phyloP scores from a whole-genome alignment of 1,140 invertebrate species.

The Heliconius congener region DNA sequence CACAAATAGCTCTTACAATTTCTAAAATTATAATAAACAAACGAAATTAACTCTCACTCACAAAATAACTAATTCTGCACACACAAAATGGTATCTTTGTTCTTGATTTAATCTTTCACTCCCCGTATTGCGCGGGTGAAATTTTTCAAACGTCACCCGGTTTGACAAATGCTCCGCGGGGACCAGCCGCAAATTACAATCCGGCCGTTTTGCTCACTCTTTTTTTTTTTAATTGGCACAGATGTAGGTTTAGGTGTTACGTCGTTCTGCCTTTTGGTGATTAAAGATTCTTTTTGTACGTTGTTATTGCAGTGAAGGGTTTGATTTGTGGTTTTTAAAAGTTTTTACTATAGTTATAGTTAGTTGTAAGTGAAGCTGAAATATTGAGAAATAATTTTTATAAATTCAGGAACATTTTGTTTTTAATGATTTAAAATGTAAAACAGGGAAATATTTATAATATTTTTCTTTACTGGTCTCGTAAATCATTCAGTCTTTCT shows the following conservation, averaged over 20 bases:
- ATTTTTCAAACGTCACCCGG: slow-evolving; percentile 48
- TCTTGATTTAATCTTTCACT: slow-evolving; percentile 66
- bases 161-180: slow-evolving; percentile 48
- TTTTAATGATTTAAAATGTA: too few relatives aligned
- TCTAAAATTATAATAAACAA: background rate
- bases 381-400: too few relatives aligned
- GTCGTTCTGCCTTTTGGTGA: slow-evolving; percentile 5
- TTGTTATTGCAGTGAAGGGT: background rate
- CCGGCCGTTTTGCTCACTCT: slow-evolving; percentile 33
- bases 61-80: slow-evolving; percentile 7
- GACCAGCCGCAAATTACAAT: slow-evolving; percentile 48
- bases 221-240: slow-evolving; percentile 42
- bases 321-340: background rate
- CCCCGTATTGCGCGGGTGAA: slow-evolving; percentile 51
- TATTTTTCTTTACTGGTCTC: too few relatives aligned
- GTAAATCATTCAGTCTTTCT: too few relatives aligned
- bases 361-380: too few relatives aligned
- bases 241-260: slow-evolving; percentile 38
- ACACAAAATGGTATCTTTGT: slow-evolving; percentile 31
- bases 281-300: slow-evolving; percentile 1
- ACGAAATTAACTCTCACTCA: background rate
- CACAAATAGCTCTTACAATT: background rate
- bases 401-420: too few relatives aligned
- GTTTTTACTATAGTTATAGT: too few relatives aligned
- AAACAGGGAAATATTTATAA: too few relatives aligned